Evolutionary conservation across 2,888 invertebrate species (phyloP).

Genomic region (Tetragonula carbonaria): DNA sequence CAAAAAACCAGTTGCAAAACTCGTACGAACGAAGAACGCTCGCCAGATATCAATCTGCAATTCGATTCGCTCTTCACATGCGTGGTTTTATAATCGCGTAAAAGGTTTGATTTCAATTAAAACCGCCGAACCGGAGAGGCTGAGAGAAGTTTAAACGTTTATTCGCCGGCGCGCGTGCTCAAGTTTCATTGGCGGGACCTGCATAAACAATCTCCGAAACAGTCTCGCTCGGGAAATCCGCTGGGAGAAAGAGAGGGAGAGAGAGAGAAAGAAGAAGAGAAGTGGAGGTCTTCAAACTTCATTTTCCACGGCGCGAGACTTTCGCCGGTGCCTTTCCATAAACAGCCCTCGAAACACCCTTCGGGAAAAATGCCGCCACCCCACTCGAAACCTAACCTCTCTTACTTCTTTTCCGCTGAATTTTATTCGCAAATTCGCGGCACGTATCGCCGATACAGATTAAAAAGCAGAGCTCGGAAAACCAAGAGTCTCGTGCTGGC

Average conservation of each 20-base stretch:
- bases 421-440: constrained; percentile 30
- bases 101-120: constrained; percentile 11
- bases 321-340: constrained; percentile 35
- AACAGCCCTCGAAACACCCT: constrained; percentile 39
- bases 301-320: constrained; percentile 57
- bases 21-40: not conserved
- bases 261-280: not conserved
- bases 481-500: not conserved
- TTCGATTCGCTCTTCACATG: not conserved
- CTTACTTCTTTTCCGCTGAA: not conserved
- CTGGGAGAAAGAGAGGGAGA: not conserved
- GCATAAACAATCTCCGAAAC: constrained; percentile 58
- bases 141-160: constrained; percentile 38
- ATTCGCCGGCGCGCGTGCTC: constrained; percentile 29
- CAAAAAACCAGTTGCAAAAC: not conserved
- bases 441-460: constrained; percentile 17
- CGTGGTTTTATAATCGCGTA: not conserved
- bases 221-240: constrained; percentile 3
- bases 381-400: not conserved
- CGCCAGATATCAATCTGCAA: not conserved
- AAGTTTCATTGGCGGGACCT: constrained; percentile 35
- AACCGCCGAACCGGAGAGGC: not conserved
- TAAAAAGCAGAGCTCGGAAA: not conserved
- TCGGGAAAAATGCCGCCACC: constrained; percentile 33
- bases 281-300: constrained; percentile 52